Evolutionary conservation across 2,888 invertebrate species (phyloP).

Genomic region (Silvanus unidentatus): DNA sequence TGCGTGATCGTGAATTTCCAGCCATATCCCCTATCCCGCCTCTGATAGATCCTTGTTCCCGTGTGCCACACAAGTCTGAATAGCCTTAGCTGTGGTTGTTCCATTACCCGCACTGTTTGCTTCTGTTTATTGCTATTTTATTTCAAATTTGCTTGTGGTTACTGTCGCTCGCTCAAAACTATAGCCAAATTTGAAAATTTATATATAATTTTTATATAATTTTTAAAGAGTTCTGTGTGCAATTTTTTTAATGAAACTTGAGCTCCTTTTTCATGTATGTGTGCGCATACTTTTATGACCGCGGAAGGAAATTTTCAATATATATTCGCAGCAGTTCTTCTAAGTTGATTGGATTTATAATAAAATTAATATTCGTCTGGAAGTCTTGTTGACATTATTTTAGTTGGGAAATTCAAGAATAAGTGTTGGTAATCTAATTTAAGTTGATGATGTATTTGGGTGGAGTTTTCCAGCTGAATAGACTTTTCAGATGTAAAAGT

Average conservation of each 20-base stretch:
- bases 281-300: no score
- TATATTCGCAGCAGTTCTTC: no score
- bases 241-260: no score
- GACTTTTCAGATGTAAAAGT: constrained; percentile 17
- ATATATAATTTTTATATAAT: no score
- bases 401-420: neutral
- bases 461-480: constrained; percentile 15
- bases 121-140: constrained; percentile 21
- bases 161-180: neutral
- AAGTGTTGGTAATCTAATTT: constrained; percentile 3
- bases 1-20: constrained; percentile 10
- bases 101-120: constrained; percentile 18
- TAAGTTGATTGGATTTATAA: no score
- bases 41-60: constrained; percentile 1
- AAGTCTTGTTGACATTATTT: no score
- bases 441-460: constrained; percentile 4
- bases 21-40: constrained; percentile 4
- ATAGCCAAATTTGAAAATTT: no score
- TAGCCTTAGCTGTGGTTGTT: constrained; percentile 15
- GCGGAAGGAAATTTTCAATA: no score
- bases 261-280: no score
- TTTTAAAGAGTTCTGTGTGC: no score
- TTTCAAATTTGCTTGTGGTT: neutral
- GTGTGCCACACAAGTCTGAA: neutral
- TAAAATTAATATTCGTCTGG: no score